A percentile compares a stretch with the other conserved stretches of the same genome.
phyloP scores from a whole-genome alignment of 2,888 invertebrate species.

The Phaedon cochleariae region DNA sequence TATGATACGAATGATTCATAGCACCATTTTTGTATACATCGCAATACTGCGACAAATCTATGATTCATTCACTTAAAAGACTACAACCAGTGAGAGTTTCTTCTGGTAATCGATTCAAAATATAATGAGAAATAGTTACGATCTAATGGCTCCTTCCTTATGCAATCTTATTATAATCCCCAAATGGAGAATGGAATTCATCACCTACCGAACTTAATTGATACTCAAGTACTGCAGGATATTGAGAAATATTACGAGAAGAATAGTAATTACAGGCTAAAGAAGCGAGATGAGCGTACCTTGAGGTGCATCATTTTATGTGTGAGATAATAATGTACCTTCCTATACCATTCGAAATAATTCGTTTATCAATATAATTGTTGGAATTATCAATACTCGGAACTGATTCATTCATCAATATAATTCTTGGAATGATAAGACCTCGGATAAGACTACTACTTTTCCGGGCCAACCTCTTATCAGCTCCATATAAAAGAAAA shows the following conservation, averaged over 20 bases:
- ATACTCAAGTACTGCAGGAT: constrained; percentile 16
- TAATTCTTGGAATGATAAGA: no score
- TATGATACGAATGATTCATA: no score
- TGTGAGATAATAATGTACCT: not conserved
- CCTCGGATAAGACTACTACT: no score
- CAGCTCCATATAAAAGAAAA: no score
- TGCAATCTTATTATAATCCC: constrained; percentile 18
- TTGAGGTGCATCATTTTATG: not conserved
- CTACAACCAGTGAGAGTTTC: no score
- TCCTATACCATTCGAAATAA: not conserved
- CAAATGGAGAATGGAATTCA: constrained; percentile 29
- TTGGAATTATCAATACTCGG: no score
- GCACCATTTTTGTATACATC: no score
- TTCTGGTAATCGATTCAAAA: constrained; percentile 23
- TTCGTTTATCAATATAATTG: no score
- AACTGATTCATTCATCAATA: no score
- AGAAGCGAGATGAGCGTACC: constrained; percentile 14
- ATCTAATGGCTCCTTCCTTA: constrained; percentile 19
- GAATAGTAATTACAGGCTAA: constrained; percentile 10
- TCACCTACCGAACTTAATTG: constrained; percentile 34
- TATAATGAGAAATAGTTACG: constrained; percentile 18
- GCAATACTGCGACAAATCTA: no score
- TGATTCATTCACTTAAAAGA: no score
- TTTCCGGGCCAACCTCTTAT: no score
- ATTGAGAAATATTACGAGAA: constrained; percentile 24